Base-by-base conservation (phyloP, 1,140 invertebrate species). In the Pectinophora gossypiella region DNA sequence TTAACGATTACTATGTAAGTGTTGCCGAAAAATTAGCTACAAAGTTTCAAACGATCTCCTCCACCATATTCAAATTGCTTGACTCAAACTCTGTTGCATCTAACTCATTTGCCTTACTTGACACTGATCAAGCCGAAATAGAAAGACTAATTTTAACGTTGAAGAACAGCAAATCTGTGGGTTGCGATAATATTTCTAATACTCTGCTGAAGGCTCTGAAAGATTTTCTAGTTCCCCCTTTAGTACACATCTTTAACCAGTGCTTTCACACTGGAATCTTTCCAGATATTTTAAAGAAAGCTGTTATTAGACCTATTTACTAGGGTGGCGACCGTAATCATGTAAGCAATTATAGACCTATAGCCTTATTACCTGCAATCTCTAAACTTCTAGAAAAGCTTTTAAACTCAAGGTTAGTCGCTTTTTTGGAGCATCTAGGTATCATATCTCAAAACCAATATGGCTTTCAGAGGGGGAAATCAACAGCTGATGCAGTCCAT, bases 301-400 rank as follows among this genome's bases (percentile, higher is more conserved):
- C 52, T n/a, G 4, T 49, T 5, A 48, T 63, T 9, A 21, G 45
- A 13, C 60, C 53, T 19, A 48, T 63, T 10, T 16, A 59, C 23
- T 56, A 63, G 19, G 38, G 19, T 16, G 60, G 60, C 5, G 56
- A 48, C 1, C 59, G 22, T 55, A 35, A 52, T 10, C 5, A 10
- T 42, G 47, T 50, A 7, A 16, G 32, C 23, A 59, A 63, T 35
- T 63, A 55, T 32, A 49, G 61, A 19, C 57, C 61, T 5, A 64
- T 64, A n/a, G 51, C 55, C 5, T 27, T 59, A 13, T 16, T 47
- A 15, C 15, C 45, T 23, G 19, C 23, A 2, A 2, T 47, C 3
- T 22, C 45, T 3, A 47, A 47, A 15, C 3, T 47, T 47, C 4
- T 47, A 2, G 45, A 47, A 23, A 47, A 47, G 15, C 4, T 32